A percentile compares a stretch with the other conserved stretches of the same genome.
These are phyloP conservation scores for Solenodon paradoxus DNA, from an alignment of 2,113 vertebrate genomes.

Conservation along the genomic window DNA sequence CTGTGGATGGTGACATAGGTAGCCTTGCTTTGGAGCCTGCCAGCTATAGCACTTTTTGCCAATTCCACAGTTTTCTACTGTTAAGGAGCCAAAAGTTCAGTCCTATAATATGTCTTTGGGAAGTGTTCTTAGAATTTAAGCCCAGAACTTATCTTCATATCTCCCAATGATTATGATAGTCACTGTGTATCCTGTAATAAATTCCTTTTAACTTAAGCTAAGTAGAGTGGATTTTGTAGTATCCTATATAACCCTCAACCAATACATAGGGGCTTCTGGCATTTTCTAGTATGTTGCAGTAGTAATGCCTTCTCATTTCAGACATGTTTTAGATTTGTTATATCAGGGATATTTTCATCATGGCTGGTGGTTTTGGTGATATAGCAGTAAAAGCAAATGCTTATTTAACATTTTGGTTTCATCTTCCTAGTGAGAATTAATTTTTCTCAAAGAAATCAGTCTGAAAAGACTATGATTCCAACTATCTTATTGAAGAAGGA, in stretches of 20 bases:
- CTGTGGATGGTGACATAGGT: not conserved
- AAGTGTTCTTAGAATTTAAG: not conserved
- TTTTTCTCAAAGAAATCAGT: not conserved
- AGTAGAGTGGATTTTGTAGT: not conserved
- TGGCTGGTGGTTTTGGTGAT: not conserved
- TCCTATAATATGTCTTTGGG: not conserved
- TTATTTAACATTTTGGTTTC: not conserved
- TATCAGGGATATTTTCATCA: not conserved
- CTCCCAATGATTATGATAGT: not conserved
- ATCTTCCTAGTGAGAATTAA: not conserved
- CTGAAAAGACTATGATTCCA: not conserved
- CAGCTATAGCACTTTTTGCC: not conserved
- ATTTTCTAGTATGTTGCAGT: not conserved
- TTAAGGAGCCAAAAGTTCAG: not conserved
- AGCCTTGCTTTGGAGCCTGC: not conserved
- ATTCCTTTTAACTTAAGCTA: not conserved
- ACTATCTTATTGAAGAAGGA: not conserved
- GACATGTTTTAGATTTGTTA: not conserved
- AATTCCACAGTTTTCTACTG: not conserved
- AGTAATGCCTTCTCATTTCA: not conserved
- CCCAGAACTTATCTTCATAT: not conserved
- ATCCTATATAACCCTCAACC: not conserved
- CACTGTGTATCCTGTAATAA: not conserved
- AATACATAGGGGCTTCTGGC: not conserved
- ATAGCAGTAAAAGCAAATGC: not conserved